phyloP scores from a whole-genome alignment of 2,113 vertebrate species.

The Mixornis gularis region DNA sequence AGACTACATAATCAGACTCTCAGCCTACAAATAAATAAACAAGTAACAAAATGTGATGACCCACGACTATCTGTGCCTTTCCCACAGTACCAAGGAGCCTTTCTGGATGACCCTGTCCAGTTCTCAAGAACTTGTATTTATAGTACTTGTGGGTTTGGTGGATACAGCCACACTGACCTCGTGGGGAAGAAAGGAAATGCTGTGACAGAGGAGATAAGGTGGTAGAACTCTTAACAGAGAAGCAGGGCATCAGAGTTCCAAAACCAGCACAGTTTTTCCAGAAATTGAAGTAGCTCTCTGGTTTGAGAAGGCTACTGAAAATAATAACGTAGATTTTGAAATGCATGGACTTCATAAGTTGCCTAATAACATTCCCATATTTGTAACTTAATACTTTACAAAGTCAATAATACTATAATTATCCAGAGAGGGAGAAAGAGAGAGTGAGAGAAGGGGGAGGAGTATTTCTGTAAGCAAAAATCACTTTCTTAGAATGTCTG shows the following conservation, averaged over 20 bases:
- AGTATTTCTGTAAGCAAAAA: neutral
- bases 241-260: neutral
- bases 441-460: too few relatives aligned
- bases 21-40: neutral
- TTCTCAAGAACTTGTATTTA: neutral
- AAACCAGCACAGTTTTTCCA: neutral
- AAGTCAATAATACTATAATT: neutral
- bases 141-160: neutral
- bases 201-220: neutral
- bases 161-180: neutral
- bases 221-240: neutral
- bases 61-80: neutral
- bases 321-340: neutral
- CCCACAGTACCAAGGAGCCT: neutral
- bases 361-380: neutral
- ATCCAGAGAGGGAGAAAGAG: fast-evolving
- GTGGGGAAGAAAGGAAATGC: neutral
- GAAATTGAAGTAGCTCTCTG: neutral
- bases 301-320: neutral
- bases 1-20: neutral
- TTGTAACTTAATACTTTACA: neutral
- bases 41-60: neutral
- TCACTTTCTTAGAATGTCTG: neutral
- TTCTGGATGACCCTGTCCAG: neutral
- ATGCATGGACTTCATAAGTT: neutral